A percentile compares a stretch with the other conserved stretches of the same genome.
phyloP scores from a whole-genome alignment of 1,140 invertebrate species.

The Drosophila trapezifrons region DNA sequence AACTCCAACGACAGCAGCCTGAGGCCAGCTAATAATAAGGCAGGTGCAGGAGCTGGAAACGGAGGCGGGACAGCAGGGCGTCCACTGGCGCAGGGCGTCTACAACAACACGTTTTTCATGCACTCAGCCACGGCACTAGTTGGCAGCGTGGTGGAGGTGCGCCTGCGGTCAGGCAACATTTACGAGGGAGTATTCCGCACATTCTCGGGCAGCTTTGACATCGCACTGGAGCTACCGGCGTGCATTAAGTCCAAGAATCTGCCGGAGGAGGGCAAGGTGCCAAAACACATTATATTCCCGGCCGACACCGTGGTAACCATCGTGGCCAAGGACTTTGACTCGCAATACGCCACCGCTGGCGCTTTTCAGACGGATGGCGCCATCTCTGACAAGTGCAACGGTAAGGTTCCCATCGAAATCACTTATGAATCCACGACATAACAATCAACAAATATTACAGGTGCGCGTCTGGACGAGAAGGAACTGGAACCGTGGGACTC shows the following conservation, averaged over 20 bases:
- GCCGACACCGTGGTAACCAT: conserved; percentile 92
- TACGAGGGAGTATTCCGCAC: conserved; percentile 95
- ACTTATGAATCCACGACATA: neutral
- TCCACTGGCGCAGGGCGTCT: conserved; percentile 90
- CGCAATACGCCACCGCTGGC: conserved; percentile 94
- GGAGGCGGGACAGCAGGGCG: conserved; percentile 82
- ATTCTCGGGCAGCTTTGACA: conserved; percentile 92
- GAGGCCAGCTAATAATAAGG: conserved; percentile 66
- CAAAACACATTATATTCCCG: conserved; percentile 94
- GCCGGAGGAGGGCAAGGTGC: conserved; percentile 84
- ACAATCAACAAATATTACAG: conserved; percentile 31
- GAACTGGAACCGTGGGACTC: conserved; percentile 96
- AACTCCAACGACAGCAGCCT: conserved; percentile 75
- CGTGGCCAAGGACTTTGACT: conserved; percentile 91
- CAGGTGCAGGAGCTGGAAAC: conserved; percentile 67
- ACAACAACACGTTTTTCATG: conserved; percentile 94
- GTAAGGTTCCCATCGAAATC: conserved; percentile 67
- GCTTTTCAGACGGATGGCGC: conserved; percentile 94
- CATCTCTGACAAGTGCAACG: conserved; percentile 87
- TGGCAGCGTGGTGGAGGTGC: conserved; percentile 92
- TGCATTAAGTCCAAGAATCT: conserved; percentile 89
- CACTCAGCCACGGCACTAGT: conserved; percentile 92
- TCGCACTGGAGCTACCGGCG: conserved; percentile 93
- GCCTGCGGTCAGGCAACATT: conserved; percentile 91
- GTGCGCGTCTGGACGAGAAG: conserved; percentile 87